A percentile compares a stretch with the other conserved stretches of the same genome.
Conservation (phyloP, 2,888 invertebrate species). For the Folsomia manolachei region DNA sequence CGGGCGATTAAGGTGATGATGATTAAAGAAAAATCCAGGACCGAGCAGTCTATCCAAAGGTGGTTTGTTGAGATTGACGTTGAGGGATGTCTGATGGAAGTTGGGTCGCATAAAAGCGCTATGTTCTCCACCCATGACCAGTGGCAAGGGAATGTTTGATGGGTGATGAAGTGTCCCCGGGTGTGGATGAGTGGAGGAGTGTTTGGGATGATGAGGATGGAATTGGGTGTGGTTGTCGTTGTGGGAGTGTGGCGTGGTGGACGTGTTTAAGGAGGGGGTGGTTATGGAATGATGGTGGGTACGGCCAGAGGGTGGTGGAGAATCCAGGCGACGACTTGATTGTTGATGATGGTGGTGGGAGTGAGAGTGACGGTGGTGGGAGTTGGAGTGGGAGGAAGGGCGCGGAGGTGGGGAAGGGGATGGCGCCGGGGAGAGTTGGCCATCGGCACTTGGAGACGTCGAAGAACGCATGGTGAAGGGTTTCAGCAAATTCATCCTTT, state of each 20-base stretch:
- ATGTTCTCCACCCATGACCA: slow-evolving; percentile 83
- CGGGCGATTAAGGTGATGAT: slow-evolving; percentile 39
- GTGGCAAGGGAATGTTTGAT: slow-evolving; percentile 52
- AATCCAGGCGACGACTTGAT: slow-evolving; percentile 5
- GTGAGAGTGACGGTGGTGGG: not conserved
- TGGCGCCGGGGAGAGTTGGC: slow-evolving; percentile 54
- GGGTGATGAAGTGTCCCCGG: slow-evolving; percentile 26
- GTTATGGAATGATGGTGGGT: no score
- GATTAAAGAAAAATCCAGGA: not conserved
- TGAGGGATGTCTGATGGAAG: slow-evolving; percentile 24
- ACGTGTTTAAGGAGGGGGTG: slow-evolving; percentile 51
- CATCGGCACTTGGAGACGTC: slow-evolving; percentile 48
- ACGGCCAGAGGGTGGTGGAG: slow-evolving; percentile 54
- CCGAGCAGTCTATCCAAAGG: slow-evolving; percentile 32
- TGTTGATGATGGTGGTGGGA: slow-evolving; percentile 3
- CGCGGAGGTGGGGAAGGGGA: slow-evolving; percentile 61
- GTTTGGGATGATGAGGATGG: slow-evolving; percentile 58
- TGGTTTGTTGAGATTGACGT: slow-evolving; percentile 26
- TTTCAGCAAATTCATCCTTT: slow-evolving; percentile 89
- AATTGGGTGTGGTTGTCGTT: slow-evolving; percentile 64
- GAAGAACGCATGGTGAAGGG: slow-evolving; percentile 60
- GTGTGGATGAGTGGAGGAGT: slow-evolving; percentile 33
- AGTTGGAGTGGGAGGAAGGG: slow-evolving; percentile 13
- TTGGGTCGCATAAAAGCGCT: slow-evolving; percentile 70
- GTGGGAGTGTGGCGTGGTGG: slow-evolving; percentile 56